Evolutionary conservation across 2,113 vertebrate genomes (phyloP).

Genomic region (Leptosomus discolor): DNA sequence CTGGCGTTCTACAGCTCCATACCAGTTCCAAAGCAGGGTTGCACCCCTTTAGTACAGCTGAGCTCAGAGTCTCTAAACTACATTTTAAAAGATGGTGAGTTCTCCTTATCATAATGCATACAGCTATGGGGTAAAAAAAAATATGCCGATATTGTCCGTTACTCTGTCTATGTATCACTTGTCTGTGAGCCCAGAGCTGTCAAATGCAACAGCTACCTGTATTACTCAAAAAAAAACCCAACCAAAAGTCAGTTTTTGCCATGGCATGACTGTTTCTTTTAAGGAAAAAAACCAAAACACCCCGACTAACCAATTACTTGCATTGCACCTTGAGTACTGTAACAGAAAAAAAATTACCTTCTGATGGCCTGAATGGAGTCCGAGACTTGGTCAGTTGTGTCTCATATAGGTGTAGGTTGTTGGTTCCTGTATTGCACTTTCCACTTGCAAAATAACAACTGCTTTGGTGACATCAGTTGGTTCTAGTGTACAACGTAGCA

Average conservation of each 20-base stretch:
- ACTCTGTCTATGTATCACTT: not conserved
- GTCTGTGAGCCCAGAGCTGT: not conserved
- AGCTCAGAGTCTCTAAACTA: not conserved
- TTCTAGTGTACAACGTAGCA: not conserved
- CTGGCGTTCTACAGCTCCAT: not conserved
- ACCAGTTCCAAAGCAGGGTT: not conserved
- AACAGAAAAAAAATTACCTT: not conserved
- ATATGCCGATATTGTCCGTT: not conserved
- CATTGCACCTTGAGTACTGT: not conserved
- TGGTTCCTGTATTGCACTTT: not conserved
- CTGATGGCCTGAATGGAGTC: not conserved
- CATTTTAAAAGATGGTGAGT: not conserved
- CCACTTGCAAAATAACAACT: not conserved
- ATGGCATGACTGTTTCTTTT: not conserved
- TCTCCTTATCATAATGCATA: not conserved
- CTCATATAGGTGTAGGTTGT: not conserved
- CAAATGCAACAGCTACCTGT: not conserved
- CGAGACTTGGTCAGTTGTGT: not conserved
- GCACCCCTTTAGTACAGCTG: not conserved
- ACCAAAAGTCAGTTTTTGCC: not conserved
- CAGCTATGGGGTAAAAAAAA: not conserved
- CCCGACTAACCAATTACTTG: not conserved
- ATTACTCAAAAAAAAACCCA: not conserved
- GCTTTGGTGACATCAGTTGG: not conserved
- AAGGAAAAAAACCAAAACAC: not conserved